phyloP scores from a whole-genome alignment of 2,888 invertebrate genomes.

The Apodemia mormo region DNA sequence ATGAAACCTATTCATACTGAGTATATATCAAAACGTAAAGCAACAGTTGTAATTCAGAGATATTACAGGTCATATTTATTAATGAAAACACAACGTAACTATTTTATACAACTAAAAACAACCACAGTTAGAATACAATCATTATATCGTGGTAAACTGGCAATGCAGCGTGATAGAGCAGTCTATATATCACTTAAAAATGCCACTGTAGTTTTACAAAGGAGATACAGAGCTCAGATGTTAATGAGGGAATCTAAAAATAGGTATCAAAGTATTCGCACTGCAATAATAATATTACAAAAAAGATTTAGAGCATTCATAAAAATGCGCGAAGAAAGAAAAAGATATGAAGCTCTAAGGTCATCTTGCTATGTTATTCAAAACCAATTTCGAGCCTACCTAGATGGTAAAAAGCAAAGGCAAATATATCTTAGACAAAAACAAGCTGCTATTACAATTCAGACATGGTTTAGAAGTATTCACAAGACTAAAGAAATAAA shows the following conservation, averaged over 20 bases:
- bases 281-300: conserved; percentile 56
- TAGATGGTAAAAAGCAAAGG: conserved; percentile 49
- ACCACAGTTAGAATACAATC: conserved; percentile 55
- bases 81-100: conserved; percentile 40
- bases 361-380: conserved; percentile 60
- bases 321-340: conserved; percentile 54
- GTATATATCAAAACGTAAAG: conserved; percentile 48
- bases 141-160: conserved; percentile 60
- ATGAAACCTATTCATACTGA: conserved; percentile 49
- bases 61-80: conserved; percentile 47
- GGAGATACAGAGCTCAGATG: conserved; percentile 46
- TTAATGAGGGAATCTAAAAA: conserved; percentile 43
- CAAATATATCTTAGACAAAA: conserved; percentile 52
- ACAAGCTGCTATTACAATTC: conserved; percentile 56
- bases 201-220: conserved; percentile 56
- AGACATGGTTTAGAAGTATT: conserved; percentile 61
- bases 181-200: conserved; percentile 45
- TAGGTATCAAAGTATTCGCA: conserved; percentile 39
- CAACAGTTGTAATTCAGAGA: conserved; percentile 49
- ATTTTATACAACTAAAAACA: conserved; percentile 41
- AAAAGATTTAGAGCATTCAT: conserved; percentile 59
- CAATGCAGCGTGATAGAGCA: conserved; percentile 56
- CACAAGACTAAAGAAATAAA: conserved; percentile 47
- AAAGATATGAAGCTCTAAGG: conserved; percentile 49
- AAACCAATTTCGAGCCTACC: conserved; percentile 58